Conservation (phyloP, 2,797 vertebrate species). For the Acanthurus leucopareius region DNA sequence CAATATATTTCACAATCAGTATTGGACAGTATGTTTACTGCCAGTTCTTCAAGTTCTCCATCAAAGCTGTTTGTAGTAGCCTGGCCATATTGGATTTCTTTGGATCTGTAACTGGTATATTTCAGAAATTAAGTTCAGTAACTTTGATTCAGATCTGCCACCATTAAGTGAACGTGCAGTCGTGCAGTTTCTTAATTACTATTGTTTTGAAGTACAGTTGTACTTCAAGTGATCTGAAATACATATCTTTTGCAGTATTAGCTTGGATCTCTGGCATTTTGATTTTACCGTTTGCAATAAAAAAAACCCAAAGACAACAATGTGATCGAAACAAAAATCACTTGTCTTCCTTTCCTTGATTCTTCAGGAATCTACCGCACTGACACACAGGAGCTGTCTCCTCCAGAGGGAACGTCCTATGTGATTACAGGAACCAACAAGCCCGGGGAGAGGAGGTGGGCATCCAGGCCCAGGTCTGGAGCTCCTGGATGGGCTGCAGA, state of each 20-base stretch:
- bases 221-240: neutral
- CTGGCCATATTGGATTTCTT: neutral
- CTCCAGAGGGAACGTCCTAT: slow-evolving; percentile 21
- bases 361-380: slow-evolving; percentile 47
- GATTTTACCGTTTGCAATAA: neutral
- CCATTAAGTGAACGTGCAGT: too few relatives aligned
- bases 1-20: neutral
- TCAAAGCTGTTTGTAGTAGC: neutral
- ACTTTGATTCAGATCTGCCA: neutral
- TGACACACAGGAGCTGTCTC: slow-evolving; percentile 21
- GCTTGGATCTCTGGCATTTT: neutral
- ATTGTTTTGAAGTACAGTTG: neutral
- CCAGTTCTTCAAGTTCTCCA: neutral
- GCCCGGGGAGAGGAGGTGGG: slow-evolving; percentile 59
- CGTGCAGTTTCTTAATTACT: neutral
- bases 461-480: slow-evolving; percentile 27
- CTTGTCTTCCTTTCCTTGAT: neutral
- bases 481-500: slow-evolving; percentile 50
- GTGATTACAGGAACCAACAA: slow-evolving; percentile 17
- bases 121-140: neutral
- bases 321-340: neutral
- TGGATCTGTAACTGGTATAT: neutral
- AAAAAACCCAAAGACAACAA: neutral
- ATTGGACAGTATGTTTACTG: neutral
- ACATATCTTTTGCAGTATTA: neutral